Percentiles rank a stretch among this genome's conserved stretches.
Conservation (phyloP, 2,113 vertebrate genomes). For the Nerophis ophidion region DNA sequence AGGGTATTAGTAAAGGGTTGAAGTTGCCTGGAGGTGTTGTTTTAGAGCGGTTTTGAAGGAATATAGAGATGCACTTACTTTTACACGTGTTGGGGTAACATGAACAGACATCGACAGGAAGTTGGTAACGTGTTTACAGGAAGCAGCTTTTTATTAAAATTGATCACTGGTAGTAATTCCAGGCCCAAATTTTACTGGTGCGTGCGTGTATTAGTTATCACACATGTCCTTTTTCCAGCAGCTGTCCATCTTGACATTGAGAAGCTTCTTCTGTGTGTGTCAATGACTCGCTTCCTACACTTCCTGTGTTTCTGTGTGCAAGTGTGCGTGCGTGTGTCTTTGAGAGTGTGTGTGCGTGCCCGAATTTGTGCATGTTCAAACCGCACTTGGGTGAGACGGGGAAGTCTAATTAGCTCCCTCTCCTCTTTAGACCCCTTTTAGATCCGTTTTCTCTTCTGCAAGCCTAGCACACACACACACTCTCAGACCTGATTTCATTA, state of each 20-base stretch:
- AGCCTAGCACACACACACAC: constrained; percentile 41
- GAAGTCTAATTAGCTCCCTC: constrained; percentile 59
- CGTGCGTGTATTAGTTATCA: constrained; percentile 46
- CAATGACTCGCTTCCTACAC: constrained; percentile 42
- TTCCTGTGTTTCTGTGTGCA: constrained; percentile 16
- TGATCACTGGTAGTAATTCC: too few relatives aligned
- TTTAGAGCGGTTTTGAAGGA: too few relatives aligned
- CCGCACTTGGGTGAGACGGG: constrained; percentile 52
- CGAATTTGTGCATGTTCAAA: constrained; percentile 38
- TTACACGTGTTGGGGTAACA: constrained; percentile 10
- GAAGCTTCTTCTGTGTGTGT: constrained; percentile 55
- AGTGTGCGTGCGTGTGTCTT: constrained; percentile 39
- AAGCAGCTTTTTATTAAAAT: background rate
- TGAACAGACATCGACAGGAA: background rate
- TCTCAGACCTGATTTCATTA: constrained; percentile 60
- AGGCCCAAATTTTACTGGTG: constrained; percentile 7
- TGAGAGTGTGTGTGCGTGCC: constrained; percentile 17
- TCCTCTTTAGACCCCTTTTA: constrained; percentile 65
- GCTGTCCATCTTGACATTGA: constrained; percentile 68
- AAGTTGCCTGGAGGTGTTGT: too few relatives aligned
- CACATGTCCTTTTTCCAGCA: constrained; percentile 53
- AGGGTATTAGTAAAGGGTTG: too few relatives aligned
- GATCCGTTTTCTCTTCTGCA: constrained; percentile 56
- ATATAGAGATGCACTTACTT: too few relatives aligned
- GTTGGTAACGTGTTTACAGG: background rate